Percentiles rank a stretch among this genome's conserved stretches.
Conservation (phyloP, 2,797 vertebrate genomes). For the Danio kyathit region DNA sequence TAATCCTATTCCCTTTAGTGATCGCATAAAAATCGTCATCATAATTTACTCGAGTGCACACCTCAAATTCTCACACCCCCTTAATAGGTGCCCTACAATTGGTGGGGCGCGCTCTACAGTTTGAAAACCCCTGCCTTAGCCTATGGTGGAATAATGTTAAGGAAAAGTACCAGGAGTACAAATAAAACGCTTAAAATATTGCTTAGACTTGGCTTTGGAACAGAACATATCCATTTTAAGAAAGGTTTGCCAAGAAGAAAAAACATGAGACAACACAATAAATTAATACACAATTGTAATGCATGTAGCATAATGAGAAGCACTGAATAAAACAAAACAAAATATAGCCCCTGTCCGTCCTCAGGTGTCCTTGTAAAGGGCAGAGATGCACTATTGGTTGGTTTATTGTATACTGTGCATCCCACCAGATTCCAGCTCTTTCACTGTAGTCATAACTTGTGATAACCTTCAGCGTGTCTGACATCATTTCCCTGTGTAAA, state of each 20-base stretch:
- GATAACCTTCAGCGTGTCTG: constrained; percentile 50
- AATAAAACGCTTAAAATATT: neutral
- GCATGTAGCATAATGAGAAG: neutral
- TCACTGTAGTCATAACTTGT: constrained; percentile 37
- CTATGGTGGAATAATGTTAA: neutral
- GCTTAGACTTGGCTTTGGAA: neutral
- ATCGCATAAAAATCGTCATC: no score
- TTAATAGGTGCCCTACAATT: no score
- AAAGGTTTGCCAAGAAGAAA: neutral
- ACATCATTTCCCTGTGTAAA: constrained; percentile 57
- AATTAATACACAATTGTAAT: neutral
- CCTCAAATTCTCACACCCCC: no score
- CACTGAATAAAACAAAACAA: constrained; percentile 24
- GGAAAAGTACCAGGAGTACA: neutral
- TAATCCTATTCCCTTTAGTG: no score
- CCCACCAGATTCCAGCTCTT: constrained; percentile 31
- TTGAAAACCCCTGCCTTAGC: no score
- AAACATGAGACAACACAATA: constrained; percentile 29
- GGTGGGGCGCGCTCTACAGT: no score
- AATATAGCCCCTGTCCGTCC: constrained; percentile 15
- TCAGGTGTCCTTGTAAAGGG: constrained; percentile 50
- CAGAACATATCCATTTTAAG: neutral
- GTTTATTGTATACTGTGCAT: constrained; percentile 46
- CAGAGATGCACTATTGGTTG: constrained; percentile 40
- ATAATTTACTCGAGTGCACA: no score